Conservation (phyloP, 2,113 vertebrate species). For the Rhinichthys klamathensis region DNA sequence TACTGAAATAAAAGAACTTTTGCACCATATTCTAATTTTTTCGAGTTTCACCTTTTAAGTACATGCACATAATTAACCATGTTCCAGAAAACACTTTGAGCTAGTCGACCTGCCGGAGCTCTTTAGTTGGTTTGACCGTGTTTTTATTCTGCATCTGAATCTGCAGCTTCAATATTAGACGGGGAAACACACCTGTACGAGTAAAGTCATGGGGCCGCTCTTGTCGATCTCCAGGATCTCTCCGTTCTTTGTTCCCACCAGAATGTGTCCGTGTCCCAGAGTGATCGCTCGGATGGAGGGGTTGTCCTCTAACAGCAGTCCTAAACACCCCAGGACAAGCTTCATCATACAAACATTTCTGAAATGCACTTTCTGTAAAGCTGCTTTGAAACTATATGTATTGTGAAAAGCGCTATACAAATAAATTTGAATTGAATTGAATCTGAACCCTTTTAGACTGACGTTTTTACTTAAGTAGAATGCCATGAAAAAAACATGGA, state of each 20-base stretch:
- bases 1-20: too few species aligned
- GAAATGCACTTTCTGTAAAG: too few species aligned
- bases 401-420: too few species aligned
- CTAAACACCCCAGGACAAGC: conserved; percentile 62
- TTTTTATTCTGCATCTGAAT: neutral
- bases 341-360: too few species aligned
- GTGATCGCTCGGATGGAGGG: conserved; percentile 95
- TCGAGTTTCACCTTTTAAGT: too few species aligned
- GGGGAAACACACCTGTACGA: conserved; percentile 78
- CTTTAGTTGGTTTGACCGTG: too few species aligned
- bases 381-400: too few species aligned
- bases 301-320: conserved; percentile 95
- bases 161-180: neutral
- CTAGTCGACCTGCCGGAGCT: neutral
- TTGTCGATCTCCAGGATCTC: conserved; percentile 98
- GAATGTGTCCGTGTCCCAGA: conserved; percentile 93
- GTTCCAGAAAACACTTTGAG: neutral
- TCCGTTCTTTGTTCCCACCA: conserved; percentile 96
- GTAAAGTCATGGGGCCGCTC: conserved; percentile 91
- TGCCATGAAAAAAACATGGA: too few species aligned
- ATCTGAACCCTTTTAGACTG: neutral
- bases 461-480: neutral
- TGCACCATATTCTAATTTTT: too few species aligned
- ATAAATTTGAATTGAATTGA: too few species aligned
- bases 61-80: too few species aligned